phyloP scores from a whole-genome alignment of 1,140 invertebrate genomes.

The Samia ricini region DNA sequence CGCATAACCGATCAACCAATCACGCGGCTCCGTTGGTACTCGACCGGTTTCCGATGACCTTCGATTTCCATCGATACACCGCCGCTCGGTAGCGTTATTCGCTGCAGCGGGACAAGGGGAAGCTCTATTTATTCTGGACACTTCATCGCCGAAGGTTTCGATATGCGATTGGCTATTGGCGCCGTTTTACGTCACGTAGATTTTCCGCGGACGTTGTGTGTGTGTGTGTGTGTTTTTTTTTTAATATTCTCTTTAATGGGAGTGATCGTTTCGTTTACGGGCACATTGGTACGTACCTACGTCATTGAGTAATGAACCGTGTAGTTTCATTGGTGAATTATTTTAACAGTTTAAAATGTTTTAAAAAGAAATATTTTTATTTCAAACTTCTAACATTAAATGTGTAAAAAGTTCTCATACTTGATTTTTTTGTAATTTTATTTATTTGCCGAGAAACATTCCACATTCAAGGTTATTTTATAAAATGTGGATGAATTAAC shows the following conservation, averaged over 20 bases:
- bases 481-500: too few species aligned
- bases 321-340: background rate
- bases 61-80: slow-evolving; percentile 6
- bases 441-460: too few species aligned
- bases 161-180: slow-evolving; percentile 64
- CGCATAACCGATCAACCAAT: slow-evolving; percentile 72
- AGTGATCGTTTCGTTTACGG: slow-evolving; percentile 10
- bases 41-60: slow-evolving; percentile 39
- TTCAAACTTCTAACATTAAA: too few species aligned
- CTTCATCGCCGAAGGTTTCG: slow-evolving; percentile 56
- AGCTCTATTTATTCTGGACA: slow-evolving; percentile 36
- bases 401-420: too few species aligned
- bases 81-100: slow-evolving; percentile 5
- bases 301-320: background rate
- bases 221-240: slow-evolving; percentile 61
- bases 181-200: slow-evolving; percentile 61
- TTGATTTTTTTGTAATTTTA: too few species aligned
- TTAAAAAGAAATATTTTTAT: background rate
- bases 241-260: slow-evolving; percentile 33
- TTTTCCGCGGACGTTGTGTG: slow-evolving; percentile 54
- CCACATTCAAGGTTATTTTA: too few species aligned
- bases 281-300: background rate
- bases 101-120: slow-evolving; percentile 2
- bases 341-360: background rate
- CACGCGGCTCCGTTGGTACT: slow-evolving; percentile 37